A percentile compares a stretch with the other conserved stretches of the same genome.
Conservation (phyloP, 1,140 invertebrate genomes). For the Nymphalis io region DNA sequence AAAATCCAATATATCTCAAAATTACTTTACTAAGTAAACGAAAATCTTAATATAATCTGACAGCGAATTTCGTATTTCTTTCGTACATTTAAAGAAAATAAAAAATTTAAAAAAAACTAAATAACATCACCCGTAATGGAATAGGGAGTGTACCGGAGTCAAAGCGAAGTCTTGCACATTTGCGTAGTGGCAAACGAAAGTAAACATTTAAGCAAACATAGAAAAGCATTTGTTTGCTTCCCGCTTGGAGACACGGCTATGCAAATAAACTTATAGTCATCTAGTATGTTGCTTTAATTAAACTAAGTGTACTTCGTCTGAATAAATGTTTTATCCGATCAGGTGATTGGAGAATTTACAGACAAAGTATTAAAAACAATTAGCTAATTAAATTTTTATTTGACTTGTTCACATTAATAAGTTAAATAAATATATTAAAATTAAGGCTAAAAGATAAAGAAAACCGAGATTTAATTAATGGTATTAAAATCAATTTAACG, state of each 20-base stretch:
- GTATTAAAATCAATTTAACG: too few relatives aligned
- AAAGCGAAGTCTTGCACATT: constrained; percentile 52
- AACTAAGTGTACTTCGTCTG: constrained; percentile 44
- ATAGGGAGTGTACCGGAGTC: constrained; percentile 36
- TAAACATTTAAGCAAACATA: constrained; percentile 59
- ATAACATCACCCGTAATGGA: constrained; percentile 44
- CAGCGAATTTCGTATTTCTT: neutral
- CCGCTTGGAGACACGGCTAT: constrained; percentile 42
- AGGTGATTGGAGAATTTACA: constrained; percentile 31
- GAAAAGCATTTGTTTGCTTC: constrained; percentile 53
- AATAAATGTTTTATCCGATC: constrained; percentile 40
- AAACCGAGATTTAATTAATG: too few relatives aligned
- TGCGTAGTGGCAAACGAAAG: constrained; percentile 52
- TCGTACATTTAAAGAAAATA: constrained; percentile 40
- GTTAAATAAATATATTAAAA: neutral
- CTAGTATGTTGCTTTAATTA: constrained; percentile 48
- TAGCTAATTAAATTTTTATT: constrained; percentile 9
- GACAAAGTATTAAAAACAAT: neutral
- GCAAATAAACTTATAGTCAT: constrained; percentile 54
- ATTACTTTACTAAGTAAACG: constrained; percentile 10
- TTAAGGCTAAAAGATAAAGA: too few relatives aligned
- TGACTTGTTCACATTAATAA: too few relatives aligned
- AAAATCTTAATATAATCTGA: neutral
- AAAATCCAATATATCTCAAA: neutral
- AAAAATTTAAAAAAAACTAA: constrained; percentile 12